Base-by-base conservation (phyloP, 2,113 vertebrate genomes). In the Clinocottus analis region DNA sequence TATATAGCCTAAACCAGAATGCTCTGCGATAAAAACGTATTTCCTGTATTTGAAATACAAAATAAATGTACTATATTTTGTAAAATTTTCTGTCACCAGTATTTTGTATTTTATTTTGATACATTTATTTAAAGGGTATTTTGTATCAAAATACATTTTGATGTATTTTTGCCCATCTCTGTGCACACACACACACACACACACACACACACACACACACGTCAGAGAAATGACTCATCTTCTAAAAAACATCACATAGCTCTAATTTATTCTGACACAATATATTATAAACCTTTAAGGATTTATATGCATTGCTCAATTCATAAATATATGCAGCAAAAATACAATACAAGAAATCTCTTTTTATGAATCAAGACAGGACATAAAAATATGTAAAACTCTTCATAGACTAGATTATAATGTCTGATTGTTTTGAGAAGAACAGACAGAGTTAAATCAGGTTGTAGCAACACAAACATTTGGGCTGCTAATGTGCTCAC, bases 271-370 rank as follows among this genome's bases (percentile, higher is more conserved):
- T 63, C 66, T 25, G 29, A 80, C 61, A 82, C 64, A 72, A 77
- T 73, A 82, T 76, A 75, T 79, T 75, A 79, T 16, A 85, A 85
- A 75, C 25, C 19, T 71, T 53, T 78, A 31, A 74, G 72, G 53
- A 74, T 74, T 67, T 23, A 29, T 29, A 69, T 79, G 77, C 79
- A 72, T 75, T 69, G 47, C 58, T 86, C 17, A 72, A 63, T 79
- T 86, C 70, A 85, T 88, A 86, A 88, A 88, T 88, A 88, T 87
- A 83, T 56, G 84, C 89, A 86, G 85, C 72, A 89, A 90, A 91
- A 92, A 90, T 92, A 89, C 84, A 82, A 60, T 81, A 77, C 66
- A 53, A 78, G 68, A 84, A 85, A 85, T 84, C 67, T 89, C 27
- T 87, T 69, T 79, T 31, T 56, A 87, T 66, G 77, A 85, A 84